Evolutionary conservation across 1,140 invertebrate species (phyloP), one percentile per base, ranked within the genome.

Genomic region (Drosophila neocordata): DNA sequence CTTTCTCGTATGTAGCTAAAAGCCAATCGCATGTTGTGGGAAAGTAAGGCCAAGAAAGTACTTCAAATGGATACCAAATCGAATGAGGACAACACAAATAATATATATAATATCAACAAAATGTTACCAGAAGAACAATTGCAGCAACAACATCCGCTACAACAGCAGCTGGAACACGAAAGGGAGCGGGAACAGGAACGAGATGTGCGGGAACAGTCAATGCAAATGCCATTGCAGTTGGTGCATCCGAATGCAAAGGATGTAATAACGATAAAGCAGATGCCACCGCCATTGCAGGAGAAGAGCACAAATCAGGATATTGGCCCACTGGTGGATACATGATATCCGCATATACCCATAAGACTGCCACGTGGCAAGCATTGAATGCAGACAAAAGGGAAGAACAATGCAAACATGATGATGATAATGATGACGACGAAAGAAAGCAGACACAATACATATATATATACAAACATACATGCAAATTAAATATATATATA

Each of bases 41-140:
- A 93, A 69, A 92, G 92, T 79, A 93, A 93, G 81, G 93, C 93
- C 51, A 93, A 93, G 78, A 91, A 93, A 78, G 92, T 94, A 63
- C 66, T 92, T 61, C 88, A 91, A 58, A 73, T 91, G 74, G 77
- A 78, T 41, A 13, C 60, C 7, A 83, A 80, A 53, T 73, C 79
- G 27, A 80, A 85, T 55, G 88, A 91, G 65, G 71, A 75, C 64
- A 73, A 66, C 34, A 62, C 48, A 24, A 65, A 58, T 53, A 65
- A 65, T 38, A 44, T 60, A 38, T 44, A 27, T 15, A 66, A 66
- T 31, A 58, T 44, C 34, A 64, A 60, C 52, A 70, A 71, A 35
- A 56, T 56, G 24, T 18, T 56, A 56, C 27, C 53, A 35, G 53
- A 56, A 9, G 53, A 56, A 18, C 53, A 56, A 56, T 27, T 4